Base-by-base conservation (phyloP, 2,888 invertebrate genomes). In the Aleiodes testaceus region DNA sequence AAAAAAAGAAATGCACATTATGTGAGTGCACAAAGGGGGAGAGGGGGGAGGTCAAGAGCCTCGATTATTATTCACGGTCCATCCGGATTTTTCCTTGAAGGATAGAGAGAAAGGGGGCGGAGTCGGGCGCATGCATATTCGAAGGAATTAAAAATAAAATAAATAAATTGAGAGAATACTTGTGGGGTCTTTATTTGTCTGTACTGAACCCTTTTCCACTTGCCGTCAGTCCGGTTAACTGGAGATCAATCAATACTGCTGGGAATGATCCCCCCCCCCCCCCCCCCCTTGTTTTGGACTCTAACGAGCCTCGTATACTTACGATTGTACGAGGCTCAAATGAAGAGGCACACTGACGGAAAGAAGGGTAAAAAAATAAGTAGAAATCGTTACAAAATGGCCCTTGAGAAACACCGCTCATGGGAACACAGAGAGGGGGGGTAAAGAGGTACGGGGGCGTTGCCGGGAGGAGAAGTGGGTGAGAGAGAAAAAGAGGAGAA, bases 201-300 rank as follows among this genome's bases (percentile, higher is more conserved):
- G 72, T 69, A 74, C 73, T 75, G 73, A 72, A 77, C 77, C 79
- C 79, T 63, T 70, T 67, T 65, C 68, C 79, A 77, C 76, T 75
- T 75, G 79, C 81, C 81, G 82, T 80, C 82, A 80, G 79, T 81
- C 79, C 78, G 79, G 79, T 82, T 79, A 82, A 80, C 83, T 79
- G 83, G 82, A 84, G 84, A 84, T 84, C 84, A 84, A 85, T 85
- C 84, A 84, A 84, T 84, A 84, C 75, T 75, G 79, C 78, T 82
- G 77, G 78, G 79, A 74, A 72, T 66, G 63, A 65, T 63, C 64
- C 26, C 52, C 69, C 74, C 66, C 70, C 65, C 22, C 71, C 59
- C 71, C 77, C 77, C 77, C 70, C 77, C 73, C 73, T 74, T 75
- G 6, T 36, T 36, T 11, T 9, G 72, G 77, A 30, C 59, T 61